A percentile compares a stretch with the other conserved stretches of the same genome.
phyloP scores from a whole-genome alignment of 2,797 vertebrate species.

The Leptodactylus fallax region DNA sequence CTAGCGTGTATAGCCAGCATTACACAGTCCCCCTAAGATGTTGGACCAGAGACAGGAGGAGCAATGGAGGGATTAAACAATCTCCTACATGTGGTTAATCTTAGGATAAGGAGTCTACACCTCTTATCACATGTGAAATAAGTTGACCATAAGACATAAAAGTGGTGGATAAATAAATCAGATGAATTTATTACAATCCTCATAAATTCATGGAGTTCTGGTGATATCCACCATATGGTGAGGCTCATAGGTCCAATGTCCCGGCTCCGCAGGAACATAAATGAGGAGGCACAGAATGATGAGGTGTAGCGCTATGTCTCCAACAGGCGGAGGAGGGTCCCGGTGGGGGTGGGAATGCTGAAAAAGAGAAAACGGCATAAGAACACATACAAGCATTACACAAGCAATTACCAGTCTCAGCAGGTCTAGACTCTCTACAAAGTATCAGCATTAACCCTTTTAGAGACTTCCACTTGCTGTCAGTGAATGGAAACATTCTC shows the following conservation, averaged over 20 bases:
- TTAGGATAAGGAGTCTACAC: neutral
- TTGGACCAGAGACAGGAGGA: neutral
- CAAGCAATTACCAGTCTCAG: too few relatives aligned
- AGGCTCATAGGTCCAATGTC: neutral
- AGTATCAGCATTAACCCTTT: too few relatives aligned
- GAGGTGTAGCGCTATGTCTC: slow-evolving; percentile 2
- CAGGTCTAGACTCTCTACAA: too few relatives aligned
- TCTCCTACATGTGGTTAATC: neutral
- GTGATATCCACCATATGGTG: neutral
- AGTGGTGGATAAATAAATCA: slow-evolving; percentile 18
- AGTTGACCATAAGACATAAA: neutral
- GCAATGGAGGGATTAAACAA: neutral
- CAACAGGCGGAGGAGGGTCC: slow-evolving; percentile 51
- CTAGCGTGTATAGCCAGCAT: too few relatives aligned
- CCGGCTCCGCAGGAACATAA: neutral
- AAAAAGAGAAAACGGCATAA: neutral
- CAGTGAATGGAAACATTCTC: too few relatives aligned
- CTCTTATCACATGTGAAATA: neutral
- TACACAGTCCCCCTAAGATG: neutral
- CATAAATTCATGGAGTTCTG: slow-evolving; percentile 1
- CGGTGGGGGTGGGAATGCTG: slow-evolving; percentile 55
- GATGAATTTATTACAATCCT: slow-evolving; percentile 38
- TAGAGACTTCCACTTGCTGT: neutral
- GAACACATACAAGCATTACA: too few relatives aligned
- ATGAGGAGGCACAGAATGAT: neutral